Conservation (phyloP, 1,140 invertebrate species). For the Ostrea edulis region DNA sequence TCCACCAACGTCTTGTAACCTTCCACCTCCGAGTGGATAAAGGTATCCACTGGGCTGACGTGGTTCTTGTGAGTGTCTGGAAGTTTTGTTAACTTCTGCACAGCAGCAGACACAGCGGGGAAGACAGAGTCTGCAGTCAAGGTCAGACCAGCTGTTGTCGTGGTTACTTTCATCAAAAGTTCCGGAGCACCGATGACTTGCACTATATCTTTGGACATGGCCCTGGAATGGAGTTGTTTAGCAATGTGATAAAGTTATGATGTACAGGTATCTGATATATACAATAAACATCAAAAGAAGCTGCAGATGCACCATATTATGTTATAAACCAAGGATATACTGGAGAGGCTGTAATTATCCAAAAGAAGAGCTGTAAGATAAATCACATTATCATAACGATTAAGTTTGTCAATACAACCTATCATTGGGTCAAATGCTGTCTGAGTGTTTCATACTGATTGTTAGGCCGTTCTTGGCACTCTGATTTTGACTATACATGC, state of each 20-base stretch:
- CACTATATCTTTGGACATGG: conserved; percentile 70
- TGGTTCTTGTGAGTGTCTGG: conserved; percentile 68
- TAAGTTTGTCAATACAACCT: too few species aligned
- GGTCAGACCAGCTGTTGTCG: conserved; percentile 46
- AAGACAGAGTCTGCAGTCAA: conserved; percentile 58
- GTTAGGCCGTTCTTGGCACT: too few species aligned
- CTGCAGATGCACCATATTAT: too few species aligned
- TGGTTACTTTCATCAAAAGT: conserved; percentile 65
- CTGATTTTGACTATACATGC: too few species aligned
- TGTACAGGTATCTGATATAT: too few species aligned
- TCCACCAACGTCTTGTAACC: conserved; percentile 65
- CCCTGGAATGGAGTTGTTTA: conserved; percentile 57
- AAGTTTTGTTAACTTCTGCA: conserved; percentile 66
- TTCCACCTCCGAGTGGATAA: conserved; percentile 72
- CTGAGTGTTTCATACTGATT: too few species aligned
- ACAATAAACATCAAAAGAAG: too few species aligned
- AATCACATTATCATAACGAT: too few species aligned
- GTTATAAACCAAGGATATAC: too few species aligned
- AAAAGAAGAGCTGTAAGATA: too few species aligned
- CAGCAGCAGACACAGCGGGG: conserved; percentile 54
- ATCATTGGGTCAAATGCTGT: too few species aligned
- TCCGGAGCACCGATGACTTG: conserved; percentile 75
- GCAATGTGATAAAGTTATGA: neutral
- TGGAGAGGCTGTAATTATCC: too few species aligned
- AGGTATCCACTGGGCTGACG: conserved; percentile 71